Percentiles rank a stretch among this genome's conserved stretches.
Conservation (phyloP, 2,888 invertebrate species). For the Pantelozetes paolii region DNA sequence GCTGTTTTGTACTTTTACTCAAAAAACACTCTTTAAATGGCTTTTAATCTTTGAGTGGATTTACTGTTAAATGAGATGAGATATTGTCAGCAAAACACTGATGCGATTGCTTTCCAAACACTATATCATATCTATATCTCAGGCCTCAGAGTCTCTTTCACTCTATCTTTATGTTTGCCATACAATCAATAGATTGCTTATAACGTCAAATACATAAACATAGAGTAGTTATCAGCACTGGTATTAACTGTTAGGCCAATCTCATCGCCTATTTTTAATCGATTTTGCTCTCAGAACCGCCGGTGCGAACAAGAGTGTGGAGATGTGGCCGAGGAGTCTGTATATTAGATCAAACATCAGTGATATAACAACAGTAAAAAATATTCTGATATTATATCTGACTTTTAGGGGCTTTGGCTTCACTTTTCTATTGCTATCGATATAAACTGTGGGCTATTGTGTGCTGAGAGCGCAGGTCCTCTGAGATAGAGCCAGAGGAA, state of each 20-base stretch:
- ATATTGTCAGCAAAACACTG: neutral
- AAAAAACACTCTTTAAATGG: neutral
- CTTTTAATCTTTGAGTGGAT: slow-evolving; percentile 3
- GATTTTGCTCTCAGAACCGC: slow-evolving; percentile 25
- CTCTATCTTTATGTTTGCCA: slow-evolving; percentile 2
- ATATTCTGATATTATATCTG: neutral
- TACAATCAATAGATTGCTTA: slow-evolving; percentile 22
- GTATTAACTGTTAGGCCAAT: slow-evolving; percentile 22
- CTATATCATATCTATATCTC: slow-evolving; percentile 3
- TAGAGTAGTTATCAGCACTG: neutral
- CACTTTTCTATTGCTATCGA: neutral
- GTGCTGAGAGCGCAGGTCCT: slow-evolving; percentile 9
- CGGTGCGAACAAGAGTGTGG: neutral
- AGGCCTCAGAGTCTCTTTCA: neutral
- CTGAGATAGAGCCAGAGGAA: slow-evolving; percentile 15
- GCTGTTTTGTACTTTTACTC: neutral
- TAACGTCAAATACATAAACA: slow-evolving; percentile 24
- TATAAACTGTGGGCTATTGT: neutral
- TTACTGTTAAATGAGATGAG: slow-evolving; percentile 22
- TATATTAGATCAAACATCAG: neutral
- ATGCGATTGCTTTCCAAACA: slow-evolving; percentile 18
- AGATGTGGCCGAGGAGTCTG: neutral
- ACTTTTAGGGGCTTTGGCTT: neutral
- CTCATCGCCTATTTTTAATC: slow-evolving; percentile 33
- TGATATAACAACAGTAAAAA: neutral